Percentiles rank a stretch among this genome's conserved stretches.
These are phyloP conservation scores for Chinchilla lanigera DNA, from an alignment of 2,113 vertebrate species.

Conservation along the genomic window DNA sequence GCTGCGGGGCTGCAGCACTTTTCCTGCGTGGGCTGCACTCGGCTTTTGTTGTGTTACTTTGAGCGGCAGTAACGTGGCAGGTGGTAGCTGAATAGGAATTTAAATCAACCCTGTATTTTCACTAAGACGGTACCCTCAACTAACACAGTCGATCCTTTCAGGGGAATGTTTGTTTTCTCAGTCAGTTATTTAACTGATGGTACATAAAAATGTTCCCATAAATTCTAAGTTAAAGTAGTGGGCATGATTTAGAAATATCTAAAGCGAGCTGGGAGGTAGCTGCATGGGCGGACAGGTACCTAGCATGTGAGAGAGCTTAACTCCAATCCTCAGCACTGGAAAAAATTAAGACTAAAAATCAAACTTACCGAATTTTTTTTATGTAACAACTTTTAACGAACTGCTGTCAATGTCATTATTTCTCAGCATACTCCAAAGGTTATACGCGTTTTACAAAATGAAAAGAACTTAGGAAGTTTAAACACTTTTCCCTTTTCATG, in stretches of 20 bases:
- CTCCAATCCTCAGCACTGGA: background rate
- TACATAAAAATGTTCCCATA: background rate
- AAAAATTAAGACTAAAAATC: background rate
- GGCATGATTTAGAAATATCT: background rate
- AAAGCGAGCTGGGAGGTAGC: background rate
- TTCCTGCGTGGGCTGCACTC: background rate
- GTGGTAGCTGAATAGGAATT: background rate
- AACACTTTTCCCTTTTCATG: background rate
- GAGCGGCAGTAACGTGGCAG: background rate
- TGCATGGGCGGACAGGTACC: background rate
- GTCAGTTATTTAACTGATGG: background rate
- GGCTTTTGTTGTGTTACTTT: background rate
- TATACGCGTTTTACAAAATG: background rate
- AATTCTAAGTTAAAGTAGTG: constrained; percentile 19
- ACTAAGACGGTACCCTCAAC: background rate
- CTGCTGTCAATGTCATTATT: background rate
- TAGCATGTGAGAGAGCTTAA: background rate
- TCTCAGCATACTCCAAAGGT: background rate
- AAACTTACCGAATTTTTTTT: background rate
- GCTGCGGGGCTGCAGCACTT: accelerated
- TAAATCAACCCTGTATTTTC: background rate
- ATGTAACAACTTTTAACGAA: background rate
- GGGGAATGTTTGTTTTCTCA: background rate
- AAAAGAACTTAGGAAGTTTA: background rate
- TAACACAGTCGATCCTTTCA: background rate